A percentile compares a stretch with the other conserved stretches of the same genome.
Evolutionary conservation across 2,797 vertebrate species (phyloP).

Genomic region (Sebastiscus tertius): DNA sequence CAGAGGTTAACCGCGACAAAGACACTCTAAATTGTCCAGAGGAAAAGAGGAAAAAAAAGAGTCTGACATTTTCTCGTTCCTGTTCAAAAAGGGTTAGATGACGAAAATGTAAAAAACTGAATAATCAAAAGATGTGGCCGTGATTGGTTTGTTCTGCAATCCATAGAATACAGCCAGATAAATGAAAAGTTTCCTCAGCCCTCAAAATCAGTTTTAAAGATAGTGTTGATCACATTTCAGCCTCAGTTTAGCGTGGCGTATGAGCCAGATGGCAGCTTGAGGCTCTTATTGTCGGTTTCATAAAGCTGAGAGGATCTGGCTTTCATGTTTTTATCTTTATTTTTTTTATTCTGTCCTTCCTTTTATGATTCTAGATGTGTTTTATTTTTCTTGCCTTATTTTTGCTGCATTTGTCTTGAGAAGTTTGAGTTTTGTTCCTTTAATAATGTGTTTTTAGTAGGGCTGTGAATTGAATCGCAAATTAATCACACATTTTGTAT

Average conservation of each 20-base stretch:
- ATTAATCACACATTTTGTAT: too few species aligned
- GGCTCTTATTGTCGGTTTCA: not conserved
- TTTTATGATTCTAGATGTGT: not conserved
- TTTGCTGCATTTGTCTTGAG: not conserved
- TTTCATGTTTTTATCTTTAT: not conserved
- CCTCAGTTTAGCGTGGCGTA: not conserved
- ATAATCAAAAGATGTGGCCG: not conserved
- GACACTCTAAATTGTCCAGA: not conserved
- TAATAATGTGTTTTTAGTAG: not conserved
- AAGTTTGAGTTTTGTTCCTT: not conserved
- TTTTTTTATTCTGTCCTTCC: not conserved
- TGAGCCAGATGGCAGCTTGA: not conserved
- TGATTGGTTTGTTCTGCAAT: not conserved
- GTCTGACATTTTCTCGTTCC: constrained; percentile 10
- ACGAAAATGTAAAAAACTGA: constrained; percentile 33
- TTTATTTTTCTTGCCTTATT: not conserved
- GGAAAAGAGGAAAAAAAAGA: not conserved
- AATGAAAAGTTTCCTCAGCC: not conserved
- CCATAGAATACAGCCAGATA: not conserved
- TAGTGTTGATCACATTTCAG: not conserved
- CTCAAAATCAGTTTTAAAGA: not conserved
- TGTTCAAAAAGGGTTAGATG: not conserved
- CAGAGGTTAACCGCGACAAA: constrained; percentile 28
- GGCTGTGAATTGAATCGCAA: too few species aligned
- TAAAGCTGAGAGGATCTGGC: not conserved